Conservation (phyloP, 2,888 invertebrate genomes). For the Magallana nippona region DNA sequence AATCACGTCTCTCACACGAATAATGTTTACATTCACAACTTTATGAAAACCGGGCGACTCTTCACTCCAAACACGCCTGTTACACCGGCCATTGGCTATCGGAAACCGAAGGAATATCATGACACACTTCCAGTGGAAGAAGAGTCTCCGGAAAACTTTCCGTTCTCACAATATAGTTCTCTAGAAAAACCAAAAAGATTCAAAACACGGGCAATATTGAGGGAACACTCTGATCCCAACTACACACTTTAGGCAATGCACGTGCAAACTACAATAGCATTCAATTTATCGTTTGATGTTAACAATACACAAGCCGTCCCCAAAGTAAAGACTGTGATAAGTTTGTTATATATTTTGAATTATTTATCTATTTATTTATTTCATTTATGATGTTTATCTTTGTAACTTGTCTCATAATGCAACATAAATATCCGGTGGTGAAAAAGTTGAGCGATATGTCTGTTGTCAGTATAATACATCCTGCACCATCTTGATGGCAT, state of each 20-base stretch:
- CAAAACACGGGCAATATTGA: not conserved
- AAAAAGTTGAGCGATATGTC: too few relatives aligned
- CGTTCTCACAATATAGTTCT: not conserved
- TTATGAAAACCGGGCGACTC: conserved; percentile 21
- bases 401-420: too few relatives aligned
- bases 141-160: not conserved
- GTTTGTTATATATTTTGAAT: too few relatives aligned
- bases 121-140: conserved; percentile 15
- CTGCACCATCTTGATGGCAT: too few relatives aligned
- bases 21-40: conserved; percentile 37
- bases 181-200: conserved; percentile 7
- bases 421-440: too few relatives aligned
- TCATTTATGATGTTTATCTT: too few relatives aligned
- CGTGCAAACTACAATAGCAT: too few relatives aligned
- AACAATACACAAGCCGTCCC: too few relatives aligned
- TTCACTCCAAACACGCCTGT: not conserved
- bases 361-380: too few relatives aligned
- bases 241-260: not conserved
- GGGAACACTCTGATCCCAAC: not conserved
- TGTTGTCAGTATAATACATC: too few relatives aligned
- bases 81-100: not conserved
- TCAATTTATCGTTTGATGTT: too few relatives aligned
- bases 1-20: conserved; percentile 28
- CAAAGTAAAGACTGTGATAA: too few relatives aligned
- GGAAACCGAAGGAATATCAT: conserved; percentile 4